Base-by-base conservation (phyloP, 1,140 invertebrate genomes). In the Heliconius congener region DNA sequence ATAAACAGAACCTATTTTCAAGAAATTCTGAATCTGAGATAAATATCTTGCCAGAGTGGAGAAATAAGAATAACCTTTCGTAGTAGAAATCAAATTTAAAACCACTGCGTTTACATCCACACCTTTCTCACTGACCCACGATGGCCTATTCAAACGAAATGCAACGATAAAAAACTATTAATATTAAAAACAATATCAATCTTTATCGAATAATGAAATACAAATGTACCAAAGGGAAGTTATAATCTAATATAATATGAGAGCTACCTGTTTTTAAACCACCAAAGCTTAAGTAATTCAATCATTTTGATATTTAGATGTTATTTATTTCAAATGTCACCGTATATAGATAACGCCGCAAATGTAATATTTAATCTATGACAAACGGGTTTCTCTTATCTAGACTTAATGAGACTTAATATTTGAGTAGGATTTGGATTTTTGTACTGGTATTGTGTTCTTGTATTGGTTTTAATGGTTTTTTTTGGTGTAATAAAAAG, bases 311-410 rank as follows among this genome's bases (percentile, higher is more conserved):
- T 76, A 80, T 80, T 80, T 55, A 52, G 50, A 80, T 57, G 50
- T 76, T 80, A 71, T 60, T 76, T 66, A 76, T 79, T 79, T 37
- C 16, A 77, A 82, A 82, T 73, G 81, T 82, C 79, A 76, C 52
- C 57, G 74, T 57, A 42, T 80, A 76, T 72, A 80, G 78, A 80
- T 80, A 60, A 76, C 39, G 19, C 50, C 71, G 52, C 74, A 82
- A 82, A 79, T 79, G 78, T 77, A 82, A 79, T 79, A 74, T 71
- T 76, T 82, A 76, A 74, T 79, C 77, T 82, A 79, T 82, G 77
- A 82, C 77, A 73, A 82, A 82, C 42, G 77, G 79, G 46, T 46
- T 72, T 52, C 50, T 73, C 66, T 78, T 78, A 81, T 81, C 76
- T 39, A 13, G 2, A n/a, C 42, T 72, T 76, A 71, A 77, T 71